phyloP scores from a whole-genome alignment of 2,797 vertebrate species.

The Steatocranus sp. region DNA sequence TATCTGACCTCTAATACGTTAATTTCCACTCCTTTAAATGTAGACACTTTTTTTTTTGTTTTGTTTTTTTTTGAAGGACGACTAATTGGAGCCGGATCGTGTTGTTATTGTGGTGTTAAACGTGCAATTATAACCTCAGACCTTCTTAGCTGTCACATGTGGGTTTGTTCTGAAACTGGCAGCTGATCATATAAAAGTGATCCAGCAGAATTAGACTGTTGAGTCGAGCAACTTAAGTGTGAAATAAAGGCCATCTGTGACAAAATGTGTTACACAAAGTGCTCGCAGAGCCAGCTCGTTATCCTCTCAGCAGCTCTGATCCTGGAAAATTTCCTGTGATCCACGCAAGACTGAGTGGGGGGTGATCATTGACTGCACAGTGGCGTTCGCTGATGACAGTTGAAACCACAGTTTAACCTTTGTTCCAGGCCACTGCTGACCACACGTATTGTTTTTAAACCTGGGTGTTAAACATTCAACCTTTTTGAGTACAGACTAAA shows the following conservation, averaged over 20 bases:
- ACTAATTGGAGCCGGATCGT: constrained; percentile 1
- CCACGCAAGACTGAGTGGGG: not conserved
- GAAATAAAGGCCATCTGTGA: constrained; percentile 63
- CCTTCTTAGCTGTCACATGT: constrained; percentile 34
- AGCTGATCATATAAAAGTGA: constrained; percentile 27
- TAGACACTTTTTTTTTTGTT: not conserved
- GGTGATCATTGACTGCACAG: constrained; percentile 19
- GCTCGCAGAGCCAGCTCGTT: constrained; percentile 35
- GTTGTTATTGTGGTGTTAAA: constrained; percentile 14
- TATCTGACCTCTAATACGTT: not conserved
- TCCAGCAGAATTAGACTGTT: constrained; percentile 37
- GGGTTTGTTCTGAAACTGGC: constrained; percentile 47
- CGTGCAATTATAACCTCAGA: constrained; percentile 11
- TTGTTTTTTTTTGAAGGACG: not conserved
- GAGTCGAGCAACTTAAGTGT: constrained; percentile 38
- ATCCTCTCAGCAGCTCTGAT: constrained; percentile 58
- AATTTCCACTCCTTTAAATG: constrained; percentile 2
- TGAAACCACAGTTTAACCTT: not conserved
- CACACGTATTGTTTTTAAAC: not conserved
- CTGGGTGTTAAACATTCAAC: not conserved
- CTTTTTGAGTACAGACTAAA: not conserved
- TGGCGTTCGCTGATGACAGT: not conserved
- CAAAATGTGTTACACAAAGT: constrained; percentile 60
- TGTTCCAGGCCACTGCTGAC: not conserved
- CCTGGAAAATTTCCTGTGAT: constrained; percentile 51